Conservation (phyloP, 1,140 invertebrate genomes). For the Hyphantria cunea region DNA sequence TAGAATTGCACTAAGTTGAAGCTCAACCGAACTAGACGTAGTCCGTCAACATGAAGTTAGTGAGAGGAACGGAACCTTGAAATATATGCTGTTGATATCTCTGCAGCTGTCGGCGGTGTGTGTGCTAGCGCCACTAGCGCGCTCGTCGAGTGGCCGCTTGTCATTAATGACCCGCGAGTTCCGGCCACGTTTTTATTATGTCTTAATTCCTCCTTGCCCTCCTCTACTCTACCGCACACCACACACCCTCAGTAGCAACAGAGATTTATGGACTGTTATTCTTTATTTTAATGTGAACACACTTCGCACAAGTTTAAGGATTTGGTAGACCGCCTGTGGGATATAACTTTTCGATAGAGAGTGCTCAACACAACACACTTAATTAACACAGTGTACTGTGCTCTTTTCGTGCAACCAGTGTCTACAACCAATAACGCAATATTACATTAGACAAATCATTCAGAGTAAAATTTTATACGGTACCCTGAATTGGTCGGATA, state of each 20-base stretch:
- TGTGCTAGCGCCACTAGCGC: too few relatives aligned
- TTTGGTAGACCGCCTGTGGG: neutral
- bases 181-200: conserved; percentile 14
- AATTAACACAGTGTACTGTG: too few relatives aligned
- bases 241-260: neutral
- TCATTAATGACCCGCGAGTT: conserved; percentile 21
- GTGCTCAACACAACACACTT: too few relatives aligned
- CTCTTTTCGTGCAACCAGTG: too few relatives aligned
- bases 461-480: too few relatives aligned
- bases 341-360: neutral
- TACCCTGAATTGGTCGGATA: too few relatives aligned
- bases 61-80: too few relatives aligned
- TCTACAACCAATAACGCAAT: too few relatives aligned
- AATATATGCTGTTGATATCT: neutral
- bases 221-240: neutral
- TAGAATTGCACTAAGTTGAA: too few relatives aligned
- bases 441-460: too few relatives aligned
- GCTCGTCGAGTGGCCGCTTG: conserved; percentile 3
- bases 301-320: neutral
- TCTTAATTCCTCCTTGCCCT: conserved; percentile 11
- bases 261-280: conserved; percentile 8
- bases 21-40: too few relatives aligned
- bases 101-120: neutral
- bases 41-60: too few relatives aligned
- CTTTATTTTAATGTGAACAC: neutral